These are phyloP conservation scores for Cochlearius cochlearius DNA, from an alignment of 2,113 vertebrate species.

Conservation along the genomic window DNA sequence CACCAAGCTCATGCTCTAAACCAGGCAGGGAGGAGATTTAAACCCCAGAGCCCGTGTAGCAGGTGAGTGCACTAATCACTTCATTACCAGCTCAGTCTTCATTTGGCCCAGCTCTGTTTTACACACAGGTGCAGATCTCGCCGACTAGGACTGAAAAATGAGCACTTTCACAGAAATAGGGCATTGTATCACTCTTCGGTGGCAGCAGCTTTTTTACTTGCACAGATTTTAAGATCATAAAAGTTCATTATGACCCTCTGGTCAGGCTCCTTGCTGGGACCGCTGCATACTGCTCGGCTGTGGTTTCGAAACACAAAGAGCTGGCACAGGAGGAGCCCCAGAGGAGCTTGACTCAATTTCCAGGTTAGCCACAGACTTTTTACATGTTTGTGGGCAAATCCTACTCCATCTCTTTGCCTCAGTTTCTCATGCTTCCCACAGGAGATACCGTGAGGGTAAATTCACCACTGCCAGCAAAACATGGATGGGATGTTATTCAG, in stretches of 20 bases:
- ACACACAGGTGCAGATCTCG: background rate
- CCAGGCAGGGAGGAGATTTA: background rate
- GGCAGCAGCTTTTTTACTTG: background rate
- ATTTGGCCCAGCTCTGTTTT: background rate
- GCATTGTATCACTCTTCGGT: background rate
- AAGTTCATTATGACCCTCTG: background rate
- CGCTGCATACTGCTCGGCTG: background rate
- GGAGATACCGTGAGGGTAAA: background rate
- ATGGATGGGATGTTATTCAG: background rate
- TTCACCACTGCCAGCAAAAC: background rate
- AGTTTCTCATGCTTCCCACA: background rate
- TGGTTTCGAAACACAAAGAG: background rate
- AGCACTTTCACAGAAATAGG: background rate
- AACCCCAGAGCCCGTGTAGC: background rate
- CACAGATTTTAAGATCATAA: background rate
- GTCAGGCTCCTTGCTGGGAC: background rate
- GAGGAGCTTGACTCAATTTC: background rate
- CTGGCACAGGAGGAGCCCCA: background rate
- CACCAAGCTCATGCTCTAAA: background rate
- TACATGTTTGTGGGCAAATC: background rate
- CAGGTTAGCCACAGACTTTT: background rate
- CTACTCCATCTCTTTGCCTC: background rate
- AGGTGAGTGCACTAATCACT: background rate
- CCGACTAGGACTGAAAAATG: rapidly evolving
- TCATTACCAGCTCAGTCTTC: background rate